Percentiles rank a stretch among this genome's conserved stretches.
phyloP scores from a whole-genome alignment of 2,888 invertebrate species.

The Drosophila stalkeri region DNA sequence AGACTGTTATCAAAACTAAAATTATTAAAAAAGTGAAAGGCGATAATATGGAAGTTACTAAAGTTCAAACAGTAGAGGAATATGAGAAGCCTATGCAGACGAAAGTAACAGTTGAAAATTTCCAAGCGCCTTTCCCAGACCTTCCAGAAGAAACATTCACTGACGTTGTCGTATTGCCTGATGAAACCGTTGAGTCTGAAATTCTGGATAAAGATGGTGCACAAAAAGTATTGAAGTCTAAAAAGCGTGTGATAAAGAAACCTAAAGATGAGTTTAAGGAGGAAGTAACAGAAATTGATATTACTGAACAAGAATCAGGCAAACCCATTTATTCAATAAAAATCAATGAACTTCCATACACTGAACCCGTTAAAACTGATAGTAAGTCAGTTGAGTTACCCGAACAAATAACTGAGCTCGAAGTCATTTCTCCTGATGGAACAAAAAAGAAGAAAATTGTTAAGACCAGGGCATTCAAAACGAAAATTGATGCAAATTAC shows the following conservation, averaged over 20 bases:
- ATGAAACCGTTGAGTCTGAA: conserved; percentile 75
- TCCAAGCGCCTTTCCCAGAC: conserved; percentile 78
- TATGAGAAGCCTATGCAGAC: conserved; percentile 47
- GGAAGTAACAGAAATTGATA: conserved; percentile 86
- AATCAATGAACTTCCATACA: conserved; percentile 72
- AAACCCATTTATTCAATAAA: conserved; percentile 82
- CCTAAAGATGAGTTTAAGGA: conserved; percentile 84
- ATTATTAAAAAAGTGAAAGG: conserved; percentile 86
- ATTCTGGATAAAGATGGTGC: conserved; percentile 73
- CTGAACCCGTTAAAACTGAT: conserved; percentile 37
- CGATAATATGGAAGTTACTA: conserved; percentile 74
- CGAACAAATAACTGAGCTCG: conserved; percentile 82
- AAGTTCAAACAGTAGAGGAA: conserved; percentile 47
- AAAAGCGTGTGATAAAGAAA: conserved; percentile 85
- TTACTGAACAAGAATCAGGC: conserved; percentile 85
- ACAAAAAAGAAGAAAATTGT: conserved; percentile 79
- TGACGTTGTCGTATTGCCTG: conserved; percentile 81
- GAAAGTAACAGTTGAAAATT: conserved; percentile 69
- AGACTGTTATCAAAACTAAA: conserved; percentile 85
- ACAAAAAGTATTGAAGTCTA: conserved; percentile 82
- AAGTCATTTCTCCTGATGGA: conserved; percentile 80
- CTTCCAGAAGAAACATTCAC: conserved; percentile 68
- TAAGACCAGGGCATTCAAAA: conserved; percentile 83
- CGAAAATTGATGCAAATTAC: conserved; percentile 82
- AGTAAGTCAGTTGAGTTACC: conserved; percentile 79